Base-by-base conservation (phyloP, 2,888 invertebrate species). In the Timema cristinae region DNA sequence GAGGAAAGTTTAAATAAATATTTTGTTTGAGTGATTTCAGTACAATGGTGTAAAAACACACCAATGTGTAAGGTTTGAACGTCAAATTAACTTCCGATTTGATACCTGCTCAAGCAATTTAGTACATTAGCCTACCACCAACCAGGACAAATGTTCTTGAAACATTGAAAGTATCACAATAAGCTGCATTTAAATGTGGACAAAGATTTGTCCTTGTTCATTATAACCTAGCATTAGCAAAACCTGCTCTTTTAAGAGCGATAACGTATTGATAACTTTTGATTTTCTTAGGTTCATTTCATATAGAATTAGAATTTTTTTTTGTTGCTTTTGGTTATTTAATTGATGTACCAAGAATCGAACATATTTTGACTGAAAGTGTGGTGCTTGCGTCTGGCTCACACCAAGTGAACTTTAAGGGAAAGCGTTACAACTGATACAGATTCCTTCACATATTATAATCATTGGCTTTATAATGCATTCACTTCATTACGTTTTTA, bases 281-380 rank as follows among this genome's bases (percentile, higher is more conserved):
- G 16, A 59, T 59, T 13, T 59, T 7, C 56, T 59, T 59, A 16
- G 59, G 59, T 32, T 59, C 59, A 59, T 59, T 59, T 59, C 59
- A 59, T 59, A 59, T 59, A 13, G 59, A 63, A 9, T 7, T 0
- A 47, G 47, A 32, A 4, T 63, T 47, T 63, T 32, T 63, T 32
- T 63, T 63, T 63, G 47, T 32, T 8, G 47, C 63, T 63, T 7
- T 63, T 16, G 63, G 47, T 47, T 63, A 63, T 63, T 63, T 63
- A 9, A 63, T 47, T 16, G 47, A 63, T 47, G 63, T 16, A 5
- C 48, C 63, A 32, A 48, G 63, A 47, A 63, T 63, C 9, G 63
- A 63, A 47, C 63, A 63, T 47, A 63, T 63, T 63, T n/a, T n/a
- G 59, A 59, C 59, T n/a, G 59, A 59, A 59, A 59, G 59, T 59